phyloP scores from a whole-genome alignment of 2,797 vertebrate genomes.

The Podarcis lilfordi region DNA sequence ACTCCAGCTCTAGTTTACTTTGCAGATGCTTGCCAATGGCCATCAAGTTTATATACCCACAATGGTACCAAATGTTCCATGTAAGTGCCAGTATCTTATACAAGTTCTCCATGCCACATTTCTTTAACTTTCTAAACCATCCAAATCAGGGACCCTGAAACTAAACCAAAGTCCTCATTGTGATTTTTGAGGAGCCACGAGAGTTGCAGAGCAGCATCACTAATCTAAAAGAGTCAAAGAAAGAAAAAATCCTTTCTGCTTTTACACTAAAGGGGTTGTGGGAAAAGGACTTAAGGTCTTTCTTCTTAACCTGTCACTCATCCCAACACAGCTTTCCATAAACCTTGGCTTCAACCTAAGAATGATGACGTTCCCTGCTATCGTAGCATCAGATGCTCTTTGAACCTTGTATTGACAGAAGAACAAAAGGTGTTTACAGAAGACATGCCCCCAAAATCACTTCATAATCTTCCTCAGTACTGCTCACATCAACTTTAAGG shows the following conservation, averaged over 20 bases:
- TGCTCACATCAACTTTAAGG: conserved; percentile 60
- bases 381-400: conserved; percentile 44
- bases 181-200: conserved; percentile 22
- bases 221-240: conserved; percentile 16
- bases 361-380: conserved; percentile 48
- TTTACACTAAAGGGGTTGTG: conserved; percentile 14
- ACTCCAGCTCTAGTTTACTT: neutral
- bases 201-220: conserved; percentile 3
- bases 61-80: neutral
- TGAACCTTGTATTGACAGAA: conserved; percentile 55
- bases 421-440: conserved; percentile 47
- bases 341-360: conserved; percentile 45
- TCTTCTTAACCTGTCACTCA: conserved; percentile 34
- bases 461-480: conserved; percentile 43
- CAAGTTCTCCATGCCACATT: neutral
- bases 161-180: neutral
- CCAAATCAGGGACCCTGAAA: neutral
- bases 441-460: conserved; percentile 27
- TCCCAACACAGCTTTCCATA: conserved; percentile 22
- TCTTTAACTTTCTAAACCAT: neutral
- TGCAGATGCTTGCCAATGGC: neutral
- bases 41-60: neutral
- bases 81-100: neutral
- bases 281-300: conserved; percentile 36
- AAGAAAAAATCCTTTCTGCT: conserved; percentile 25